Evolutionary conservation across 1,140 invertebrate species (phyloP), one percentile per base, ranked within the genome.

Genomic region (Drosophila obscura): DNA sequence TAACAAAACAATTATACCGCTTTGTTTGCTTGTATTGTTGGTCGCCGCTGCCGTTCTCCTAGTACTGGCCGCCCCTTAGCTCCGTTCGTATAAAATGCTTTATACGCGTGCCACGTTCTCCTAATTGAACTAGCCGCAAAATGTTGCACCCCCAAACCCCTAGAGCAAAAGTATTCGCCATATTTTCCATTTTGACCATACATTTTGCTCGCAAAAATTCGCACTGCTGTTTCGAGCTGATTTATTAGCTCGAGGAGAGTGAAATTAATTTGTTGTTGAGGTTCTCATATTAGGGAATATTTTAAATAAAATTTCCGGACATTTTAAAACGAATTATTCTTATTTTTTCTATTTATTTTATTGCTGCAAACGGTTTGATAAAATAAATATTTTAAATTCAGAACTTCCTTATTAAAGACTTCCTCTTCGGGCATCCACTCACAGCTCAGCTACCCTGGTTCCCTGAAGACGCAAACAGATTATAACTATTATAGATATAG

Each of bases 1-100:
- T 84, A 84, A 84, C 81, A 85, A 84, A 84, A 85, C 81, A 84
- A 84, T 84, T 84, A 84, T 85, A 67, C 57, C 79, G 77, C 81
- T 80, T 74, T 83, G 77, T 84, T 84, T 82, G 74, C 72, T 66
- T 57, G 73, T 55, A 64, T 69, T 67, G 63, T 60, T 56, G 41
- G 61, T 35, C 69, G 41, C 19, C 31, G 5, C 43, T 22, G 8
- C 39, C 11, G 35, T 39, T 39, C 35, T 6, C 48, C 16, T 50
- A 28, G 69, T 49, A 39, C 35, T 39, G 35, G 35, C 11, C 15
- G 45, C 64, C 74, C 31, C 68, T 85, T 65, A 73, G 81, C 35
- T 7, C 59, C 58, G 73, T 77, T 73, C 76, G 76, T 68, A 84
- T 80, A 76, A 78, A 76, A 73, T 77, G 62, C 59, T 72, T 57